Evolutionary conservation across 2,797 vertebrate genomes (phyloP).

Genomic region (Pangasius mekongensis): DNA sequence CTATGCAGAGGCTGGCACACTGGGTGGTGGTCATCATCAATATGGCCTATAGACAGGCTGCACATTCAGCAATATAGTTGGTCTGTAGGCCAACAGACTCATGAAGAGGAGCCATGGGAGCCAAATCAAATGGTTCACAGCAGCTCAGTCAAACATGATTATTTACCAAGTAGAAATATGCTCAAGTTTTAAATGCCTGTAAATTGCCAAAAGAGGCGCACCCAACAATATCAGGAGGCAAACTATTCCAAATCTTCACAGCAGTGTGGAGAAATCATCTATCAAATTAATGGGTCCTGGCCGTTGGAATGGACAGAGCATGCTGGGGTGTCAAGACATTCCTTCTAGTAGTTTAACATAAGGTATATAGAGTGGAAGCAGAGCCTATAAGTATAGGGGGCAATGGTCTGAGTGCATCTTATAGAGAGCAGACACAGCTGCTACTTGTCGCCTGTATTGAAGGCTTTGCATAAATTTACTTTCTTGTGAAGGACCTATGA

Average conservation of each 20-base stretch:
- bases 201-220: not conserved
- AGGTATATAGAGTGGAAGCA: not conserved
- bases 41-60: too few species aligned
- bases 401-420: not conserved
- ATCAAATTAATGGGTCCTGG: not conserved
- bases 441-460: not conserved
- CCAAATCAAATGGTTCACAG: not conserved
- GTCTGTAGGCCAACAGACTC: not conserved
- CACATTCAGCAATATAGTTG: not conserved
- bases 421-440: not conserved
- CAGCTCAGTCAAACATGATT: slow-evolving; percentile 6
- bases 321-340: not conserved
- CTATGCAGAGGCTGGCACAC: too few species aligned
- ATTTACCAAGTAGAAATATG: not conserved
- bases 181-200: not conserved
- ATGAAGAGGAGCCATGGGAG: not conserved
- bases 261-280: not conserved
- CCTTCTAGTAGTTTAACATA: not conserved
- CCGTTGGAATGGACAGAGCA: not conserved
- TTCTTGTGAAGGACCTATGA: not conserved
- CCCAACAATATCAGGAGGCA: not conserved
- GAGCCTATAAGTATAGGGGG: not conserved
- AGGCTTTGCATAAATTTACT: not conserved
- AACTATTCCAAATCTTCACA: not conserved
- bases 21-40: too few species aligned